A percentile compares a stretch with the other conserved stretches of the same genome.
These are phyloP conservation scores for Amblyopsis rosae DNA, from an alignment of 2,113 vertebrate species.

Conservation along the genomic window DNA sequence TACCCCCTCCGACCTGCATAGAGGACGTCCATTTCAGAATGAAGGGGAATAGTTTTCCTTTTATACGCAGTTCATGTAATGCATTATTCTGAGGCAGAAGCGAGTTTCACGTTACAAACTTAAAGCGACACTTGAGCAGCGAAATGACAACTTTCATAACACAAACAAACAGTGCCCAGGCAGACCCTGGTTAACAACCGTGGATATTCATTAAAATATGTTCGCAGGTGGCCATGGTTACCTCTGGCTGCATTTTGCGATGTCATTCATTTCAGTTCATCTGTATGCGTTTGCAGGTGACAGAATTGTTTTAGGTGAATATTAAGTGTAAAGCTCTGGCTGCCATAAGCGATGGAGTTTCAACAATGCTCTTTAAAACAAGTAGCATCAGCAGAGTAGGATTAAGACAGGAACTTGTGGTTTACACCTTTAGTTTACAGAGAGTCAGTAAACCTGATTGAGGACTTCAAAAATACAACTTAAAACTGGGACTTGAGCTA, in stretches of 20 bases:
- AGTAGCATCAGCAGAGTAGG: slow-evolving; percentile 10
- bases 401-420: slow-evolving; percentile 41
- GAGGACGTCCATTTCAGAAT: slow-evolving; percentile 29
- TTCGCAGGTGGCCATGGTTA: slow-evolving; percentile 40
- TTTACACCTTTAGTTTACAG: slow-evolving; percentile 23
- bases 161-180: slow-evolving; percentile 24
- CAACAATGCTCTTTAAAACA: neutral
- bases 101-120: slow-evolving; percentile 55
- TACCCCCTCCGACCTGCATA: slow-evolving; percentile 6
- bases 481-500: slow-evolving; percentile 15
- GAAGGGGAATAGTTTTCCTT: slow-evolving; percentile 13
- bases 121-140: slow-evolving; percentile 69
- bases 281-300: slow-evolving; percentile 10
- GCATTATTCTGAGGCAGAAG: slow-evolving; percentile 31
- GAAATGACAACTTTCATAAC: slow-evolving; percentile 48
- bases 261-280: neutral
- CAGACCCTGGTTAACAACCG: slow-evolving; percentile 35
- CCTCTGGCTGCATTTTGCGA: slow-evolving; percentile 18
- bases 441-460: slow-evolving; percentile 18
- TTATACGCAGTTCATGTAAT: slow-evolving; percentile 57
- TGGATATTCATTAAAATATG: slow-evolving; percentile 35
- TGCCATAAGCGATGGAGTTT: neutral
- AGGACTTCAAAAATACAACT: slow-evolving; percentile 18
- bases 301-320: neutral
- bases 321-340: slow-evolving; percentile 7